Evolutionary conservation across 2,113 vertebrate species (phyloP), one percentile per base, ranked within the genome.

Genomic region (Corvus moneduloides): DNA sequence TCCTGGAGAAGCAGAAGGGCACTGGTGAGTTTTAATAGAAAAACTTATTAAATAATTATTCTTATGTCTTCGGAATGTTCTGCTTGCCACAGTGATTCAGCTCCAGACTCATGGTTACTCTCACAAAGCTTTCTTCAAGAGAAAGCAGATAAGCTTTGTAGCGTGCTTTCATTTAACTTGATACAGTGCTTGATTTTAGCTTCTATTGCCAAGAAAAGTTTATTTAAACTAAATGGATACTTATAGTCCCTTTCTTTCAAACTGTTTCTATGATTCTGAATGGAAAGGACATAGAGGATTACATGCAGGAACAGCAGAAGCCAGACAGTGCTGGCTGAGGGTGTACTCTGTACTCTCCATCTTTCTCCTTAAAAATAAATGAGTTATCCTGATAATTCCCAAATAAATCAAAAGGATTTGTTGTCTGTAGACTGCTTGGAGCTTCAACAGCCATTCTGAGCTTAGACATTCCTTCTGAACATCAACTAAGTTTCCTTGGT

Each of bases 1-100:
- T 99, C 99, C 99, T 99, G 99, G 99, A 98, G 99, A 99, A 99
- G 99, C 97, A 98, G 96, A 98, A 97, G 98, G 98, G 99, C 98
- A 96, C 99, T 98, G 99, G 99, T 99, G 97, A 99, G 99, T 99
- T 99, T 98, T 95, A 95, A 96, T 62, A 87, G 68, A 82, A 90
- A 97, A 97, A 95, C 82, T 1, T 0, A 89, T 96, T 48, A 35
- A 73, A 84, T 64, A 72, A 52, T 41, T 13, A 72, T 85, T 94
- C 86, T 93, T 81, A 89, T 82, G 69, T 94, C 62, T 97, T 74
- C 87, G 87, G 83, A 90, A 67, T 59, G 67, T 82, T 96, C 89
- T 87, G 64, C 76, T 97, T 56, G 83, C 85, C 21, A 44, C n/a
- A 21, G 81, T 49, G 73, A 55, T 52, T 93, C 63, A 44, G 89